phyloP scores from a whole-genome alignment of 30 jellyfish, hydroid and myxozoan genomes.

The Aurelia sp. region DNA sequence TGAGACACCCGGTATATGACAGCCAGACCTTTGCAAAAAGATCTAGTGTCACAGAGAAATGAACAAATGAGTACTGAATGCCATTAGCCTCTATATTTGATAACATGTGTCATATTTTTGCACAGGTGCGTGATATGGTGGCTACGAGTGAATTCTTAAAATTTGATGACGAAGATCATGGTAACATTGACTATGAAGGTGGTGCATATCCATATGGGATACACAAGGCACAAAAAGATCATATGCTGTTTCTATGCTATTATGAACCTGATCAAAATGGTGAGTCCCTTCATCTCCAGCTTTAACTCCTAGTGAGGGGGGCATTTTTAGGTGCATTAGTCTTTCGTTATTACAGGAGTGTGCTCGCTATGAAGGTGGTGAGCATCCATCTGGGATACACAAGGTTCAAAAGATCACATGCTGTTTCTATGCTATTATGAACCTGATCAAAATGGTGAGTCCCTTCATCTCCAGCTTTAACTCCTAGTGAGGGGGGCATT shows the following conservation, averaged over 20 bases:
- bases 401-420: slow-evolving; percentile 92
- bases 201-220: slow-evolving; percentile 93
- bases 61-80: too few species aligned
- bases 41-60: too few species aligned
- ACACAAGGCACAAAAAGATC: slow-evolving; percentile 92
- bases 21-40: too few species aligned
- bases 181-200: slow-evolving; percentile 89
- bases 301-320: too few species aligned
- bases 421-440: slow-evolving; percentile 83
- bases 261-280: slow-evolving; percentile 77
- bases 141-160: slow-evolving; percentile 87
- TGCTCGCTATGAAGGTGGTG: slow-evolving; percentile 79
- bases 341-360: too few species aligned
- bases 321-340: too few species aligned
- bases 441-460: slow-evolving; percentile 64
- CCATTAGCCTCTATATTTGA: too few species aligned
- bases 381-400: slow-evolving; percentile 86
- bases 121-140: slow-evolving; percentile 71
- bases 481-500: too few species aligned
- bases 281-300: background rate
- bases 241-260: slow-evolving; percentile 87
- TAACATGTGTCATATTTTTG: background rate
- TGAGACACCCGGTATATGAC: too few species aligned
- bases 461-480: too few species aligned
- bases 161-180: slow-evolving; percentile 95